Evolutionary conservation across 2,113 vertebrate genomes (phyloP).

Genomic region (Sinocyclocheilus rhinocerous): DNA sequence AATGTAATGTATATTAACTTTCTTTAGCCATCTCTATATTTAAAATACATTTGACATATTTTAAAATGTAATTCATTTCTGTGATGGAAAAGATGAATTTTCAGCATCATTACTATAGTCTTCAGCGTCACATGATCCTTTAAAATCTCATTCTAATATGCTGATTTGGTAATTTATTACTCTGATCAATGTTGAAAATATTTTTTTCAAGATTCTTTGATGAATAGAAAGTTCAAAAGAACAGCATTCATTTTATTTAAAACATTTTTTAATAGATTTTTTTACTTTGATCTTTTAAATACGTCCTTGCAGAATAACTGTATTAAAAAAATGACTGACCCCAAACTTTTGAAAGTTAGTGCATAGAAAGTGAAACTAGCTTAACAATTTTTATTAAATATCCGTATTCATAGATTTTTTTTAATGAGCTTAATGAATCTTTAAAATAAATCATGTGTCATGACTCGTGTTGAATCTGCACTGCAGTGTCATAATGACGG

Average conservation of each 20-base stretch:
- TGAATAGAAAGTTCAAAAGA: too few species aligned
- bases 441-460: background rate
- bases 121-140: background rate
- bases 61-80: background rate
- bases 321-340: background rate
- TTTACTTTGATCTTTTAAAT: too few species aligned
- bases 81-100: too few species aligned
- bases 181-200: too few species aligned
- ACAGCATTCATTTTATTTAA: too few species aligned
- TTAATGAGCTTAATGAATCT: background rate
- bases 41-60: too few species aligned
- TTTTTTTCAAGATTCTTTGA: too few species aligned
- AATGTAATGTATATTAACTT: too few species aligned
- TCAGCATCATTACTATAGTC: background rate
- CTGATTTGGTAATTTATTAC: too few species aligned
- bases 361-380: background rate
- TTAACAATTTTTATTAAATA: background rate
- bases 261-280: too few species aligned
- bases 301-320: too few species aligned
- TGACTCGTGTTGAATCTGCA: conserved; percentile 18
- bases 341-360: background rate
- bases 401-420: background rate
- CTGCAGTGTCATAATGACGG: conserved; percentile 52
- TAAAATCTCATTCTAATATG: background rate
- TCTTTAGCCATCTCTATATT: too few species aligned